Evolutionary conservation across 2,113 vertebrate genomes (phyloP), one percentile per base, ranked within the genome.

Genomic region (Dolichallabes microphthalmus): DNA sequence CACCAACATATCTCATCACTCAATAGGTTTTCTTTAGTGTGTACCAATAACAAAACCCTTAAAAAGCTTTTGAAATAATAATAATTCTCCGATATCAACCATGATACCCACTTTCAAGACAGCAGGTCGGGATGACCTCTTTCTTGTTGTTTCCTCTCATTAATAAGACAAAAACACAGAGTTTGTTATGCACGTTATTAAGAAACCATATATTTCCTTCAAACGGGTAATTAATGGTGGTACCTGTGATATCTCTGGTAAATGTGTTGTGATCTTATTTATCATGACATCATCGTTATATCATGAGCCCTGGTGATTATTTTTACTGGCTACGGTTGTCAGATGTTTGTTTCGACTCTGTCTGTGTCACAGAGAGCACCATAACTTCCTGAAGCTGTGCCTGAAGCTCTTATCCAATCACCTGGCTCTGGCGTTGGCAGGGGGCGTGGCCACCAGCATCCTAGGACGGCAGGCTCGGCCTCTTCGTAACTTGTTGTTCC

Each of bases 391-490:
- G 52, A 98, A 98, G 82, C 90, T 99, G 68, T 99, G 98, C 90
- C 95, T 99, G 90, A 98, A 97, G 85, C 93, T 99, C 32, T 92
- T 99, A 88, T 99, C 98, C 90, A 99, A 99, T 94, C 98, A 99
- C 66, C 95, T 99, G 90, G 97, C 98, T 74, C 94, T 99, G 89
- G 98, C 98, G 0, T 91, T 99, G 88, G 97, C 98, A 0, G 98
- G 98, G 86, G 98, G 98, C 22, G 98, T 99, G 82, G 98, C 98
- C 87, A 99, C 98, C 2, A 99, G 98, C 87, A 99, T 99, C 86
- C 94, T 99, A 83, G 98, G 98, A 19, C 94, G 96, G 52, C 98
- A 99, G 90, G 97, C 97, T 4, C 94, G 98, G 52, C 98, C 98
- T 0, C 96, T 99, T 88, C 94, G 98, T 84, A 99, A 99, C 91